Base-by-base conservation (phyloP, 2,888 invertebrate species). In the Syrphus vitripennis region DNA sequence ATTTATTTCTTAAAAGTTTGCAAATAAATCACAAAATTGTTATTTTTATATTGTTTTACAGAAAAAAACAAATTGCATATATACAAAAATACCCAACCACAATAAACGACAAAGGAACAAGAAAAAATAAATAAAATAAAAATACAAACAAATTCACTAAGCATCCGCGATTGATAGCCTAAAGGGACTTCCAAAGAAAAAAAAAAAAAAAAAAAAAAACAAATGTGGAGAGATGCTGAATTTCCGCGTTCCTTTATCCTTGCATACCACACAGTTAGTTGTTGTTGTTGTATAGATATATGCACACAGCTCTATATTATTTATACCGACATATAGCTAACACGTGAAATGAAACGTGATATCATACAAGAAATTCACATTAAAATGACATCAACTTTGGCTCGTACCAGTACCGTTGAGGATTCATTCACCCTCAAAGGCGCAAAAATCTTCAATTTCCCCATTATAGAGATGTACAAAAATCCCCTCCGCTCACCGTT, bases 341-440 rank as follows among this genome's bases (percentile, higher is more conserved):
- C 21, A 59, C 59, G 59, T 59, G 59, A 37, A 59, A 59, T 37
- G 59, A 80, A 84, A 84, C 83, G 83, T 84, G 83, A 75, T 84
- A 76, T 84, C 80, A 65, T 76, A 76, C 80, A 80, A 80, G 80
- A 71, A 71, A 80, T 80, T 45, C 83, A 80, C 83, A 84, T 84
- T 80, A 76, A 80, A 84, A 80, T 65, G 80, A 67, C 76, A 84
- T 80, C 80, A 84, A 76, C 75, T 80, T 45, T 59, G 59, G 37
- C n/a, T n/a, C 14, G 42, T 59, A 80, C n/a, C 53, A 84, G 80
- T 84, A 50, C 70, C 76, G 80, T 84, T 80, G 65, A 84, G 76
- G 53, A 76, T 76, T 71, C 83, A 80, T 84, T 84, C 83, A 84
- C 83, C 80, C 80, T 76, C 55, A 65, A 80, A 71, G 83, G 67